Evolutionary conservation across 2,888 invertebrate species (phyloP).

Genomic region (Cyrtodaria siliqua): DNA sequence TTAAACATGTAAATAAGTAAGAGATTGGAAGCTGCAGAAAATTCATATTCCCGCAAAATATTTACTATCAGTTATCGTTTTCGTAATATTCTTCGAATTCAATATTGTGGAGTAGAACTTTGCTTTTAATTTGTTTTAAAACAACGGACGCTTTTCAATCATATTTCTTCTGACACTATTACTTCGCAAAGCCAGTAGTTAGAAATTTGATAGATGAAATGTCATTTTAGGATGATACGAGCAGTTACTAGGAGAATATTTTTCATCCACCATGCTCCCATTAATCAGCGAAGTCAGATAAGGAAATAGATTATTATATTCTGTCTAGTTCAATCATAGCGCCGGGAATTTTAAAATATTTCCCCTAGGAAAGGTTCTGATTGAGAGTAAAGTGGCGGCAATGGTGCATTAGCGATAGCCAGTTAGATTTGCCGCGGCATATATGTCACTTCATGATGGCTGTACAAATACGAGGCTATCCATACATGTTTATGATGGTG

Average conservation of each 20-base stretch:
- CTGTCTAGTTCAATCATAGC: conserved; percentile 4
- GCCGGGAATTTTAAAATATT: not conserved
- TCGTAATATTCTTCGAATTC: too few species aligned
- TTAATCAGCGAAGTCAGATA: conserved; percentile 36
- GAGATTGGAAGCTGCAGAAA: too few species aligned
- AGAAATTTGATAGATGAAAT: conserved; percentile 26
- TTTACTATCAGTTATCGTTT: too few species aligned
- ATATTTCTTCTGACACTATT: too few species aligned
- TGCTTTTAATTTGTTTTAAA: not conserved
- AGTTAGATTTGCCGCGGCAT: not conserved
- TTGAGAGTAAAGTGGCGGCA: not conserved
- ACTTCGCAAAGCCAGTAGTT: not conserved
- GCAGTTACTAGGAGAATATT: conserved; percentile 3
- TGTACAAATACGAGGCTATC: too few species aligned
- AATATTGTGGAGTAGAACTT: too few species aligned
- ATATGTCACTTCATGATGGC: not conserved
- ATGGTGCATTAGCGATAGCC: not conserved
- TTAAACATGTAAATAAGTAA: too few species aligned
- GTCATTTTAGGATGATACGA: conserved; percentile 21
- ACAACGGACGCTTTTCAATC: not conserved
- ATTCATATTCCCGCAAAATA: too few species aligned
- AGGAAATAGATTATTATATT: conserved; percentile 29
- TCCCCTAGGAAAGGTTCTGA: conserved; percentile 2
- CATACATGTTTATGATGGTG: too few species aligned
- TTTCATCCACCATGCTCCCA: conserved; percentile 19